phyloP scores from a whole-genome alignment of 2,797 vertebrate species.

The Hylomyscus alleni region DNA sequence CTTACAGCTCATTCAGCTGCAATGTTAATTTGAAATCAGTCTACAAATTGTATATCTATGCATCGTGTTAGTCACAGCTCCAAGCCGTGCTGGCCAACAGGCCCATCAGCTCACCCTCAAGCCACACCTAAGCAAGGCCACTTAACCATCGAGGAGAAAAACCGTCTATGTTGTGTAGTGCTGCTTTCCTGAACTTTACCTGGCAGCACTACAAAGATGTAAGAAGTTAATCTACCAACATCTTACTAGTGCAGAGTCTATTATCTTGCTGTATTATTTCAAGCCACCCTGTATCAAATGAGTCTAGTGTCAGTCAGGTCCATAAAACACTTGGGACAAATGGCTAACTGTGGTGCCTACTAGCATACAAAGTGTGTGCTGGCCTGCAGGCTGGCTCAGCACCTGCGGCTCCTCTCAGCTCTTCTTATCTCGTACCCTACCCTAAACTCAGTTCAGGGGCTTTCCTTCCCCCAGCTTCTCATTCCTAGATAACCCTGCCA shows the following conservation, averaged over 20 bases:
- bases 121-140: not conserved
- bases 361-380: too few relatives aligned
- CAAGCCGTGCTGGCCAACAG: not conserved
- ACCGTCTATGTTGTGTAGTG: not conserved
- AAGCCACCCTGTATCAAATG: constrained; percentile 83
- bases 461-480: not conserved
- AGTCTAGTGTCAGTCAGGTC: constrained; percentile 63
- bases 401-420: not conserved
- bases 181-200: constrained; percentile 60
- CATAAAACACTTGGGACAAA: not conserved
- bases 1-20: not conserved
- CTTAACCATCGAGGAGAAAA: not conserved
- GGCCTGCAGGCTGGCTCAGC: not conserved
- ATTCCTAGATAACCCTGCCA: not conserved
- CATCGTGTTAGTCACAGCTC: not conserved
- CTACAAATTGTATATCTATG: not conserved
- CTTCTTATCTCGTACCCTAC: not conserved
- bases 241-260: constrained; percentile 87
- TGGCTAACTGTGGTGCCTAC: not conserved
- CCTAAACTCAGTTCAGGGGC: not conserved
- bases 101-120: not conserved
- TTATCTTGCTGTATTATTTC: constrained; percentile 86
- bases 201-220: constrained; percentile 75
- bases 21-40: constrained; percentile 54
- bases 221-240: constrained; percentile 84